Base-by-base conservation (phyloP, 2,888 invertebrate species). In the Muschampia plurimacula region DNA sequence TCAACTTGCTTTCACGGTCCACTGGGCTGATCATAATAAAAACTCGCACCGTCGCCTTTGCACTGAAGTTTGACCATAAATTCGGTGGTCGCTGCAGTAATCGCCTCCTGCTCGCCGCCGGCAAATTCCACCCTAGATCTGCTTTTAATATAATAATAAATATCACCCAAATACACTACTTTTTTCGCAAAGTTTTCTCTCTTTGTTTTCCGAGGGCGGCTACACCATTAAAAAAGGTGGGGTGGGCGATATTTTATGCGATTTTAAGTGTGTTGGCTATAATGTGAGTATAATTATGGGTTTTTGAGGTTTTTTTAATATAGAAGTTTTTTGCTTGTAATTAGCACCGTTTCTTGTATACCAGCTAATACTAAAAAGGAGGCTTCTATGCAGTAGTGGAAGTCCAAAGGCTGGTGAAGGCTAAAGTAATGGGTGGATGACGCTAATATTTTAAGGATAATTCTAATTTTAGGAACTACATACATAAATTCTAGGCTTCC, bases 21-120 rank as follows among this genome's bases (percentile, higher is more conserved):
- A 95, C 93, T 95, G 95, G 83, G 85, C 90, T 94, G 94, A 94
- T 94, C 94, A 94, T 95, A 94, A 95, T 95, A 95, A 95, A 95
- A 95, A 94, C 91, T 88, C 93, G 91, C 90, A 90, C 93, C 92
- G 93, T 92, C 94, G 93, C 94, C 91, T 92, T 86, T 88, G 81
- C 88, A 82, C 88, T 83, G 85, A 95, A 95, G 92, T 95, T 95
- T 94, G 94, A 95, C 95, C 95, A 95, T 95, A 95, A 95, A 95
- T 95, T 94, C 90, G 84, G 85, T 90, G 90, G 93, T 86, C 91
- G 86, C 80, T 69, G 82, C 87, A 86, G 89, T 90, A 89, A 91
- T 90, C 88, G 90, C 83, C 74, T 70, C 78, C 79, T 80, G 84
- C 57, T 57, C 57, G 89, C 91, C 91, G 86, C 80, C 85, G 90